These are phyloP conservation scores for Lasius platythorax DNA, from an alignment of 2,888 invertebrate genomes.

Conservation along the genomic window DNA sequence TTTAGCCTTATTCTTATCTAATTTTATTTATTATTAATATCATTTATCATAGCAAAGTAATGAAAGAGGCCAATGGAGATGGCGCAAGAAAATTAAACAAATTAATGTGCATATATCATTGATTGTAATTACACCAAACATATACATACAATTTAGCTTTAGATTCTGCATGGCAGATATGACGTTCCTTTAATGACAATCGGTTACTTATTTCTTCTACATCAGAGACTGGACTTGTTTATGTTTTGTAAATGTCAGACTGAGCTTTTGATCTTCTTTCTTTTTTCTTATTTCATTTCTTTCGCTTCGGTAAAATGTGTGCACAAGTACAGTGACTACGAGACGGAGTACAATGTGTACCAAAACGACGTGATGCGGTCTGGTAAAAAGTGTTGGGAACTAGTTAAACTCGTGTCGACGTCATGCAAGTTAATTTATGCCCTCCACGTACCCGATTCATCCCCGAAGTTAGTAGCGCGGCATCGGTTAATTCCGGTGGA, in stretches of 20 bases:
- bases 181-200: slow-evolving; percentile 2
- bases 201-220: slow-evolving; percentile 3
- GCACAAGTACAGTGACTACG: slow-evolving; percentile 11
- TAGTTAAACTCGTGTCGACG: slow-evolving; percentile 72
- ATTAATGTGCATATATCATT: not conserved
- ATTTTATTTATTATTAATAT: not conserved
- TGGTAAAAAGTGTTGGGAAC: slow-evolving; percentile 71
- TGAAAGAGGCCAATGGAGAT: not conserved
- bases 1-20: not conserved
- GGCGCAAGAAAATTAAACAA: not conserved
- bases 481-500: slow-evolving; percentile 71
- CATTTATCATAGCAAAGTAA: not conserved
- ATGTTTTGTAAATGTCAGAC: slow-evolving; percentile 13
- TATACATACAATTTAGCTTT: not conserved
- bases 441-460: slow-evolving; percentile 76
- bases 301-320: slow-evolving; percentile 19
- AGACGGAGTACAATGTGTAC: slow-evolving; percentile 49
- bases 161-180: not conserved
- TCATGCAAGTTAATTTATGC: slow-evolving; percentile 74
- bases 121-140: not conserved
- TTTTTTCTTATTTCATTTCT: slow-evolving; percentile 13
- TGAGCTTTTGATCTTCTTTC: slow-evolving; percentile 8
- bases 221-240: slow-evolving; percentile 19
- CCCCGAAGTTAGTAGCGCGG: slow-evolving; percentile 71
- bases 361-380: slow-evolving; percentile 59